A percentile compares a stretch with the other conserved stretches of the same genome.
Conservation (phyloP, 2,888 invertebrate species). For the Trichogramma dendrolimi region DNA sequence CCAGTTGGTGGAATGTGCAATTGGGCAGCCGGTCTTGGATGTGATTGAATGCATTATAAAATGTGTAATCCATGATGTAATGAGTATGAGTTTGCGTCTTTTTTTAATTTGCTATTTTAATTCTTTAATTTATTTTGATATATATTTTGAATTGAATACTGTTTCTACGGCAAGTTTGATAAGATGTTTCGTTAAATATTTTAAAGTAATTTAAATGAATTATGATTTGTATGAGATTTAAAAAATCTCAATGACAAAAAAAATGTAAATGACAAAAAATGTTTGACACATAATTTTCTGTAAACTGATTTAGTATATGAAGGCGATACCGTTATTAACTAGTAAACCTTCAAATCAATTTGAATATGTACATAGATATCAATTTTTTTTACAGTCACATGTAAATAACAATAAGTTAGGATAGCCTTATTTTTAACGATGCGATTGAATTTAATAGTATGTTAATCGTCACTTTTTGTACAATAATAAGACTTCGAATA, state of each 20-base stretch:
- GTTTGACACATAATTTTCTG: constrained; percentile 3
- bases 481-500: too few species aligned
- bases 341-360: constrained; percentile 17
- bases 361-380: constrained; percentile 19
- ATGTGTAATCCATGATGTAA: too few species aligned
- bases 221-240: too few species aligned
- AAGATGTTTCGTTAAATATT: too few species aligned
- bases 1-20: constrained; percentile 88
- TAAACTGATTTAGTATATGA: constrained; percentile 18
- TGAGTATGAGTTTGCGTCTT: too few species aligned
- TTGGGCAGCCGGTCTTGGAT: constrained; percentile 79
- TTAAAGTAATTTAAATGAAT: too few species aligned
- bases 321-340: constrained; percentile 14
- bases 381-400: constrained; percentile 19
- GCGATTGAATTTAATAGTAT: constrained; percentile 34
- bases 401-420: constrained; percentile 25
- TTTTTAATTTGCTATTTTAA: not conserved
- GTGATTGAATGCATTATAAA: constrained; percentile 43
- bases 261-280: too few species aligned
- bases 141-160: too few species aligned
- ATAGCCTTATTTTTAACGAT: constrained; percentile 1
- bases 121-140: too few species aligned
- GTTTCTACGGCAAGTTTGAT: too few species aligned
- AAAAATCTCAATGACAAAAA: too few species aligned
- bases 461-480: constrained; percentile 37